Percentiles rank a stretch among this genome's conserved stretches.
Evolutionary conservation across 2,113 vertebrate genomes (phyloP).

Genomic region (Marmota flaviventris): DNA sequence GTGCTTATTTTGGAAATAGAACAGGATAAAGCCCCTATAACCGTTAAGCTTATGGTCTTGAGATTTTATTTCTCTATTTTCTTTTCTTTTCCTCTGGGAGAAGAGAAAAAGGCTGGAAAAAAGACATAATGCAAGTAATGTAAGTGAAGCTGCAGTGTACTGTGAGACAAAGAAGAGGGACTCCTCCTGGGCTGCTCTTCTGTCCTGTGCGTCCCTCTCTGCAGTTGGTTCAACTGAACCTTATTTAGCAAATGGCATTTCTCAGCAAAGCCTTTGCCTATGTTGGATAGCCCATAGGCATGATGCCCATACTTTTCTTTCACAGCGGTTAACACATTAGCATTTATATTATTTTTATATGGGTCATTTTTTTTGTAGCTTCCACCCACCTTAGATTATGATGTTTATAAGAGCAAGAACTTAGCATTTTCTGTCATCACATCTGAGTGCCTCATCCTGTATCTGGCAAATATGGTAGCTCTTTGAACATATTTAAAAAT

Average conservation of each 20-base stretch:
- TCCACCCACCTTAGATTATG: background rate
- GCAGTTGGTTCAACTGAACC: background rate
- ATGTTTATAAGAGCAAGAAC: background rate
- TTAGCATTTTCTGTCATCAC: fast-evolving
- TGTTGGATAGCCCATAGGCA: no score
- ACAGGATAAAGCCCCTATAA: fast-evolving
- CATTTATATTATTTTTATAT: background rate
- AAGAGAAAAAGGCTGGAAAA: background rate
- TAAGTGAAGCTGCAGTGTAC: fast-evolving
- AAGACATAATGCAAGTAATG: fast-evolving
- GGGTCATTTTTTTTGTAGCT: background rate
- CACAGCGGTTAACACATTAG: fast-evolving
- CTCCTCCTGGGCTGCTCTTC: fast-evolving
- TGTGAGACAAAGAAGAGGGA: fast-evolving
- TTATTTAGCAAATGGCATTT: background rate
- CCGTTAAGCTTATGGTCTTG: background rate
- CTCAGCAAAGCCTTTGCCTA: background rate
- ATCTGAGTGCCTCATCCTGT: background rate
- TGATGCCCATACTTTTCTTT: background rate
- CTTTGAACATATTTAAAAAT: background rate
- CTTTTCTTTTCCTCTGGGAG: background rate
- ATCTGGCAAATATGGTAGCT: background rate
- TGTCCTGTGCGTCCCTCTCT: background rate
- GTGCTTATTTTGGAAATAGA: background rate
- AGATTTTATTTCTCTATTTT: background rate